Conservation (phyloP, 2,888 invertebrate species). For the Caenorhabditis sp. region DNA sequence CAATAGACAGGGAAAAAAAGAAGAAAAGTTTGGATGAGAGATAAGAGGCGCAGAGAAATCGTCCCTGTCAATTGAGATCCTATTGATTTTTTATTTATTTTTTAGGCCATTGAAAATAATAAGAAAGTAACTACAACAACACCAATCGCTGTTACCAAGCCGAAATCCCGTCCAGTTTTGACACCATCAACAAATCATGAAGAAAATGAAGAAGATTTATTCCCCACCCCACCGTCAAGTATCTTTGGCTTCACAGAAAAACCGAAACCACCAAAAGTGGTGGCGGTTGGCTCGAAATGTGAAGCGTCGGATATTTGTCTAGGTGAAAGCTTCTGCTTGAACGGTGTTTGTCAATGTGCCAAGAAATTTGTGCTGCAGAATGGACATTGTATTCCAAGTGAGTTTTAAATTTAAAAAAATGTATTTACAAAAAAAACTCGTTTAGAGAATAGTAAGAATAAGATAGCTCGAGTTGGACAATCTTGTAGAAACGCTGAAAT, state of each 20-base stretch:
- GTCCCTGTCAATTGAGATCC: background rate
- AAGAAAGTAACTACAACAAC: slow-evolving; percentile 8
- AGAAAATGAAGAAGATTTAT: background rate
- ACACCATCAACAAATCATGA: background rate
- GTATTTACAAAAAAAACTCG: background rate
- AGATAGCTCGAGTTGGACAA: slow-evolving; percentile 56
- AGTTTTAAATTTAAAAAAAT: background rate
- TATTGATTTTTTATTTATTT: background rate
- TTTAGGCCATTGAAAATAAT: slow-evolving; percentile 26
- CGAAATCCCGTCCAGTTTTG: background rate
- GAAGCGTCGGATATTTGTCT: slow-evolving; percentile 49
- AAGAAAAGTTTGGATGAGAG: background rate
- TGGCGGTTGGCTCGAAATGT: slow-evolving; percentile 38
- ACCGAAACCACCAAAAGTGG: slow-evolving; percentile 34
- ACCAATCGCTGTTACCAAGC: background rate
- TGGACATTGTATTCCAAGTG: slow-evolving; percentile 52
- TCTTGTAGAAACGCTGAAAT: slow-evolving; percentile 60
- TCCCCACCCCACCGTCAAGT: slow-evolving; percentile 35
- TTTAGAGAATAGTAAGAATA: slow-evolving; percentile 30
- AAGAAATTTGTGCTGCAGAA: slow-evolving; percentile 42
- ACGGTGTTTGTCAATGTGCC: slow-evolving; percentile 58
- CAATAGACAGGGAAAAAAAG: background rate
- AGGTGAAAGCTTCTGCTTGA: slow-evolving; percentile 50
- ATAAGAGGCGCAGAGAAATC: background rate
- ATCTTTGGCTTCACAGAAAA: slow-evolving; percentile 37